Base-by-base conservation (phyloP, 2,888 invertebrate genomes). In the Argyra leucocephala region DNA sequence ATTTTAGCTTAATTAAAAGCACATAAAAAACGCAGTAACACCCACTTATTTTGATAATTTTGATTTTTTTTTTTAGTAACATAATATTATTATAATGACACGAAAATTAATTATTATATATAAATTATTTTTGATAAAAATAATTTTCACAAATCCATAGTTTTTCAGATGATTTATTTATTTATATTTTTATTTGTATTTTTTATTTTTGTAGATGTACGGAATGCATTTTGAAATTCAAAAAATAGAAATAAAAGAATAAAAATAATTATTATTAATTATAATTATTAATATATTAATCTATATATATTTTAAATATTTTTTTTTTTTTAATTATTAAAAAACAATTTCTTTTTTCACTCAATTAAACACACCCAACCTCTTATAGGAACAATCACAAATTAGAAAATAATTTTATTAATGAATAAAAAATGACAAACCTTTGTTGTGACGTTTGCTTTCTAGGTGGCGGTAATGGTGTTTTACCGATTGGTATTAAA, bases 391-490 rank as follows among this genome's bases (percentile, higher is more conserved):
- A 48, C 48, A 6, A 2, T 48, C 48, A 18, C 15, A 48, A 48
- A 18, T 18, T 48, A 48, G 37, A 37, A 37, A 37, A 37, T 37
- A 3, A 37, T 37, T 9, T 5, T 5, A n/a, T n/a, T n/a, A 9
- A 60, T 59, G 12, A 18, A 22, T 57, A 22, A 21, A 7, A 22
- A 22, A 59, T 64, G 65, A 76, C 76, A 74, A 75, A 77, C 77
- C 77, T 77, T 72, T 75, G 76, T 70, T 73, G 73, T 68, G 75
- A 73, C 69, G 69, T 70, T 60, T 66, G 62, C 73, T 75, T 74
- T 70, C 77, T 73, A 68, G 77, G 77, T 69, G 77, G 77, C 64
- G 77, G 76, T 70, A 76, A 69, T 68, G 77, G 77, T 67, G 76
- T 74, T 65, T 74, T 73, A 67, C 74, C 74, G 67, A 72, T 67